These are phyloP conservation scores for Huso huso DNA, from an alignment of 2,797 vertebrate species.

Conservation along the genomic window DNA sequence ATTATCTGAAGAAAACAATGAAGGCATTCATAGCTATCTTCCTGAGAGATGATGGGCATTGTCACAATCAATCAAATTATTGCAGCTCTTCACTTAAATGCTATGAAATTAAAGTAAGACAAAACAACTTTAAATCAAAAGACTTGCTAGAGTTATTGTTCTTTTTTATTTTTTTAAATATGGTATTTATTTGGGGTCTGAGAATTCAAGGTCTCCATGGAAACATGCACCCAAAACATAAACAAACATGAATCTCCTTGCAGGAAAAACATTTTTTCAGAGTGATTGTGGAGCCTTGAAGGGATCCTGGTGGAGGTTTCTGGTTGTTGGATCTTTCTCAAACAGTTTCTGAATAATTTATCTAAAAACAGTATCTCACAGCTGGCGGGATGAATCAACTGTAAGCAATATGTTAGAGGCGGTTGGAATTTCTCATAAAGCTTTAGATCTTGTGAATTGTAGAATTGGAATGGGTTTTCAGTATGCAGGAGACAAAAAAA, in stretches of 20 bases:
- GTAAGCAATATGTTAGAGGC: constrained; percentile 16
- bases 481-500: not conserved
- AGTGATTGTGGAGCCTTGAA: constrained; percentile 37
- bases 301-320: constrained; percentile 37
- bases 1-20: no score
- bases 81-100: no score
- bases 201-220: constrained; percentile 47
- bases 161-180: no score
- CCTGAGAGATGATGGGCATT: no score
- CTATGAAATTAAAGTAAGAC: no score
- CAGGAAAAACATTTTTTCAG: constrained; percentile 54
- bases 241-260: constrained; percentile 42
- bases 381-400: constrained; percentile 33
- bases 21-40: no score
- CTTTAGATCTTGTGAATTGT: constrained; percentile 15
- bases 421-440: not conserved
- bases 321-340: constrained; percentile 46
- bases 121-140: no score
- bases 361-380: constrained; percentile 42
- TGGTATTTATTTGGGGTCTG: constrained; percentile 31
- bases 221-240: constrained; percentile 53
- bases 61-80: no score
- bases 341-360: constrained; percentile 38
- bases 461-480: not conserved
- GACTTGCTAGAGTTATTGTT: no score